Percentiles rank a stretch among this genome's conserved stretches.
Evolutionary conservation across 1,140 invertebrate species (phyloP).

Genomic region (Brachionus sp.): DNA sequence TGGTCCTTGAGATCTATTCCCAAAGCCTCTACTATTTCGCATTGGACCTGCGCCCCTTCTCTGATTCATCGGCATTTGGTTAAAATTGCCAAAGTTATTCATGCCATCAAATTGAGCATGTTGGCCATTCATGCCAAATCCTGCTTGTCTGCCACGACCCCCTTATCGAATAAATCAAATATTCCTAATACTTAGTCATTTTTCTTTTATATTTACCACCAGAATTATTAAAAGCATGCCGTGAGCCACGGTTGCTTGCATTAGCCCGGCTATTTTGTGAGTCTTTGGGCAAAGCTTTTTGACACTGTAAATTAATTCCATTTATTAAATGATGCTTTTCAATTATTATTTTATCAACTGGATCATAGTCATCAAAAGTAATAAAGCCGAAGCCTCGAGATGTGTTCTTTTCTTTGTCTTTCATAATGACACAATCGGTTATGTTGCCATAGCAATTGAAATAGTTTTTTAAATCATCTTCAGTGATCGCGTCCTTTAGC

Average conservation of each 20-base stretch:
- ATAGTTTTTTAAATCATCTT: constrained; percentile 69
- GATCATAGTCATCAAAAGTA: constrained; percentile 75
- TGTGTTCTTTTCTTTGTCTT: constrained; percentile 71
- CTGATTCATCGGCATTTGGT: not conserved
- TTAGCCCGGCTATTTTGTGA: not conserved
- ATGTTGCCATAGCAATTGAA: constrained; percentile 69
- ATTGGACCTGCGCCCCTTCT: not conserved
- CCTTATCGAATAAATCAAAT: not conserved
- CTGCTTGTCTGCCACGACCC: not conserved
- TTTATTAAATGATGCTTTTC: constrained; percentile 59
- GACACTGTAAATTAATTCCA: constrained; percentile 61
- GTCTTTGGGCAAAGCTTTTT: constrained; percentile 61
- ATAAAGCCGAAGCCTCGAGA: constrained; percentile 91
- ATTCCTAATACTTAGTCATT: not conserved
- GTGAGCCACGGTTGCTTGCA: not conserved
- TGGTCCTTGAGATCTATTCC: constrained; percentile 16
- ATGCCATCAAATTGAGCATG: not conserved
- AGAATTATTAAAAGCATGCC: not conserved
- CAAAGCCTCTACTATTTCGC: not conserved
- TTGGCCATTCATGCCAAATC: not conserved
- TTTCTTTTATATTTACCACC: not conserved
- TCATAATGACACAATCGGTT: constrained; percentile 72
- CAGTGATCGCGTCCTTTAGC: constrained; percentile 63
- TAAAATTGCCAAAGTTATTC: not conserved
- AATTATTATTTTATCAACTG: constrained; percentile 50